Conservation (phyloP, 2,888 invertebrate genomes). For the Sphinx pinastri region DNA sequence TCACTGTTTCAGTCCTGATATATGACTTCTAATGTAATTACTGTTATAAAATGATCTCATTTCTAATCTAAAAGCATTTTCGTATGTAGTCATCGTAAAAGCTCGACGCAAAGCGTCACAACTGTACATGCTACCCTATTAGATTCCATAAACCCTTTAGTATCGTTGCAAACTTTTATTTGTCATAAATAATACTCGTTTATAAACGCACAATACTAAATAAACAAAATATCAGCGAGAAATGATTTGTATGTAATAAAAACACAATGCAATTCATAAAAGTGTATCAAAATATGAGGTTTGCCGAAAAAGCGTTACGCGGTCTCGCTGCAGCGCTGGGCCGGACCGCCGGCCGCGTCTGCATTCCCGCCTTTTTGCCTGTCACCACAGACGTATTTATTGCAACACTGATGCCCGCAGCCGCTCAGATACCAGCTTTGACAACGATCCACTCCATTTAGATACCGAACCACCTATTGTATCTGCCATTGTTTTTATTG, state of each 20-base stretch:
- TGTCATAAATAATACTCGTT: background rate
- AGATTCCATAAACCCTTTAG: background rate
- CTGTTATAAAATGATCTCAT: too few species aligned
- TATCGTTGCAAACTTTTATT: background rate
- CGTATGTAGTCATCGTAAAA: too few species aligned
- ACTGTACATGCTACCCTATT: background rate
- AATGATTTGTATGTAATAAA: conserved; percentile 36
- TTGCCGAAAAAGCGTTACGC: conserved; percentile 65
- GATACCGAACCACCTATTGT: conserved; percentile 71
- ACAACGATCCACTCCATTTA: conserved; percentile 69
- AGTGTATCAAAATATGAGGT: conserved; percentile 64
- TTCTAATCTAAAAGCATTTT: too few species aligned
- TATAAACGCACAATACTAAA: conserved; percentile 12
- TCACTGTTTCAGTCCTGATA: too few species aligned
- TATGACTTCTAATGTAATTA: too few species aligned
- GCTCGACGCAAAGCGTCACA: too few species aligned
- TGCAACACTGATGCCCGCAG: conserved; percentile 66
- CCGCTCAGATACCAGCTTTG: conserved; percentile 67
- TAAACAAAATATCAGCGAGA: conserved; percentile 29
- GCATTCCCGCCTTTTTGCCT: conserved; percentile 75
- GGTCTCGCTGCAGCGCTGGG: conserved; percentile 33
- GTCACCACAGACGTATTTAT: conserved; percentile 74
- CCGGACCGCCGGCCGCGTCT: conserved; percentile 69
- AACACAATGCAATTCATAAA: conserved; percentile 36
- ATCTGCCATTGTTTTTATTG: conserved; percentile 60